phyloP scores from a whole-genome alignment of 2,113 vertebrate species.

The Vanacampus margaritifer region DNA sequence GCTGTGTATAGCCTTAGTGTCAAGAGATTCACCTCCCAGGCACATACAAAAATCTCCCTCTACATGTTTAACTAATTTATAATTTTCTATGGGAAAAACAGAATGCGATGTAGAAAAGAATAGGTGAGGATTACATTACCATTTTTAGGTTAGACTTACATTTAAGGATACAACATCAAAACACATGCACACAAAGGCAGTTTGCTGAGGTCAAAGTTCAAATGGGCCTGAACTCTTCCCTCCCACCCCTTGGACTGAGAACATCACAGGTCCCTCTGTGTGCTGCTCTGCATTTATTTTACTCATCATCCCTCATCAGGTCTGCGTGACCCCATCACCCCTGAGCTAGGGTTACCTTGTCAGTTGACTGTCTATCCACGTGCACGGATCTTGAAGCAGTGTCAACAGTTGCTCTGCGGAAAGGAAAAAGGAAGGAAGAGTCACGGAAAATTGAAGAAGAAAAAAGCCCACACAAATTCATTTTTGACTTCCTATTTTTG shows the following conservation, averaged over 20 bases:
- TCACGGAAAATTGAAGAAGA: background rate
- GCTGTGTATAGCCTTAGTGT: background rate
- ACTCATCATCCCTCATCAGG: slow-evolving; percentile 69
- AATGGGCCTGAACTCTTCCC: slow-evolving; percentile 57
- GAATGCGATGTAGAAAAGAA: too few relatives aligned
- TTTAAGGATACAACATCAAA: slow-evolving; percentile 23
- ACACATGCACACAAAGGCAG: slow-evolving; percentile 35
- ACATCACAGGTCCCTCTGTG: slow-evolving; percentile 64
- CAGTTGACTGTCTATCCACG: slow-evolving; percentile 62
- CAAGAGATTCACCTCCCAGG: background rate
- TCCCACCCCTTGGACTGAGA: slow-evolving; percentile 35
- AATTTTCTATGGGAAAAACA: background rate
- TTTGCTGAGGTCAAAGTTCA: slow-evolving; percentile 55
- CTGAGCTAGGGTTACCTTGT: slow-evolving; percentile 70
- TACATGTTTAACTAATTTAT: background rate
- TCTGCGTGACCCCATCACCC: slow-evolving; percentile 60
- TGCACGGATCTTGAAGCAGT: slow-evolving; percentile 51
- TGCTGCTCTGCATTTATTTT: slow-evolving; percentile 66
- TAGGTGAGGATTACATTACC: background rate
- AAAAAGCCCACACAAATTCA: background rate
- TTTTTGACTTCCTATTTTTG: background rate
- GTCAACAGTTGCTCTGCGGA: slow-evolving; percentile 54
- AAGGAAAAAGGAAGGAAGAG: slow-evolving; percentile 4
- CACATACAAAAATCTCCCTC: background rate
- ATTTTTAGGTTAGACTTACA: slow-evolving; percentile 8